A percentile compares a stretch with the other conserved stretches of the same genome.
phyloP scores from a whole-genome alignment of 2,113 vertebrate genomes.

The Lampris incognitus region DNA sequence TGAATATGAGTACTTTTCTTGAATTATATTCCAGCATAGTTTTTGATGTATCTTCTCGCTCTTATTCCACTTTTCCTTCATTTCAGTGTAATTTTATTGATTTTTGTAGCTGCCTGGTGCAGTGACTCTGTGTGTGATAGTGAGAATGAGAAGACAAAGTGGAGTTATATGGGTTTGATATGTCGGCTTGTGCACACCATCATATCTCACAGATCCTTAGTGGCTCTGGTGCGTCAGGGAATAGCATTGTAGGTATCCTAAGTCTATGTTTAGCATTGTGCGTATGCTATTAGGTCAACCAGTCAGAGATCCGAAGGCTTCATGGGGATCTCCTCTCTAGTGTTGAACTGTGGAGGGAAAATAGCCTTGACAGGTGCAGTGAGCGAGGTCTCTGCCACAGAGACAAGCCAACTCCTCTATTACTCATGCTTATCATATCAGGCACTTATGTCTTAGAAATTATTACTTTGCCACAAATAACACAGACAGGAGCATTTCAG shows the following conservation, averaged over 20 bases:
- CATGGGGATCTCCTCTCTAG: conserved; percentile 72
- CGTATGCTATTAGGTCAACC: conserved; percentile 52
- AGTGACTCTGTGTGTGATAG: not conserved
- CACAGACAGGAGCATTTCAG: conserved; percentile 33
- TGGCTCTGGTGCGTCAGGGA: conserved; percentile 25
- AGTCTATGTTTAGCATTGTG: conserved; percentile 67
- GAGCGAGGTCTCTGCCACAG: conserved; percentile 34
- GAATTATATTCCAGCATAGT: not conserved
- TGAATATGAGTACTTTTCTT: not conserved
- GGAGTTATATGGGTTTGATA: conserved; percentile 11
- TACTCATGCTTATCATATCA: conserved; percentile 75
- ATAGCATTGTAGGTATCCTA: conserved; percentile 51
- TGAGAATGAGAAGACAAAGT: conserved; percentile 2
- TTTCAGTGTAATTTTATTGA: not conserved
- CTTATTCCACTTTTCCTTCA: not conserved
- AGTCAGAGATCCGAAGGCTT: conserved; percentile 60
- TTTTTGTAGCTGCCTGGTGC: not conserved
- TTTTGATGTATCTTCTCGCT: not conserved
- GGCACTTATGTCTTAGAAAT: conserved; percentile 68
- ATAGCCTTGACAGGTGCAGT: conserved; percentile 76
- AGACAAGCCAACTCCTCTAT: conserved; percentile 40
- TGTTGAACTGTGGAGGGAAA: conserved; percentile 60
- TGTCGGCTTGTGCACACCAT: not conserved
- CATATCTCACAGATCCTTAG: not conserved
- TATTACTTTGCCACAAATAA: conserved; percentile 25